These are phyloP conservation scores for Pterois miles DNA, from an alignment of 2,797 vertebrate genomes.

Conservation along the genomic window DNA sequence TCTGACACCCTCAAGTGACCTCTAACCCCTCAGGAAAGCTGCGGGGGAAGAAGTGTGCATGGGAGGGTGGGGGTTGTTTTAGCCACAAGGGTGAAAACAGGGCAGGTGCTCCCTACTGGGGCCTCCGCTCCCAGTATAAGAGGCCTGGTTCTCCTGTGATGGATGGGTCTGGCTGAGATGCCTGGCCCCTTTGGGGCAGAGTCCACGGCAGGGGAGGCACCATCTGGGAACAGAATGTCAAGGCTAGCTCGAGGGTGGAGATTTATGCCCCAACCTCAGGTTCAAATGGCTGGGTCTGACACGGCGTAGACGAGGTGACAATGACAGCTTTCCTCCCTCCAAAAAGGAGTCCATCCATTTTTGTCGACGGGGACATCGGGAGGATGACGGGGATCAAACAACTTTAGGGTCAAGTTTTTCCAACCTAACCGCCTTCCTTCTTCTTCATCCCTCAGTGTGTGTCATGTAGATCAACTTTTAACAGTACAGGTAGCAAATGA, in stretches of 20 bases:
- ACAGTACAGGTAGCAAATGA: constrained; percentile 25
- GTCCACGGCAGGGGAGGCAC: constrained; percentile 67
- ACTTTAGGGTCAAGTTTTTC: constrained; percentile 57
- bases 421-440: constrained; percentile 40
- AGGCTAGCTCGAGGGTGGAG: constrained; percentile 62
- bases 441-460: constrained; percentile 1
- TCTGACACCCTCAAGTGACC: constrained; percentile 62
- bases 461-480: constrained; percentile 17
- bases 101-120: constrained; percentile 69
- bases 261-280: constrained; percentile 72
- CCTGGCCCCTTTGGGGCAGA: constrained; percentile 56
- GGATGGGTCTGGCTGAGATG: constrained; percentile 71
- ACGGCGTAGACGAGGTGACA: constrained; percentile 53
- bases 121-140: constrained; percentile 40
- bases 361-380: constrained; percentile 28
- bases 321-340: constrained; percentile 55
- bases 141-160: constrained; percentile 60
- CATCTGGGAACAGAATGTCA: constrained; percentile 79
- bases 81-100: constrained; percentile 64
- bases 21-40: constrained; percentile 57
- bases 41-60: constrained; percentile 12
- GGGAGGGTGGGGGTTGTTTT: constrained; percentile 29
- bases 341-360: constrained; percentile 60
- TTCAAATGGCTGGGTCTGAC: constrained; percentile 67
- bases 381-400: constrained; percentile 31